Conservation (phyloP, 1,140 invertebrate genomes). For the Ctenoplectra terminalis region DNA sequence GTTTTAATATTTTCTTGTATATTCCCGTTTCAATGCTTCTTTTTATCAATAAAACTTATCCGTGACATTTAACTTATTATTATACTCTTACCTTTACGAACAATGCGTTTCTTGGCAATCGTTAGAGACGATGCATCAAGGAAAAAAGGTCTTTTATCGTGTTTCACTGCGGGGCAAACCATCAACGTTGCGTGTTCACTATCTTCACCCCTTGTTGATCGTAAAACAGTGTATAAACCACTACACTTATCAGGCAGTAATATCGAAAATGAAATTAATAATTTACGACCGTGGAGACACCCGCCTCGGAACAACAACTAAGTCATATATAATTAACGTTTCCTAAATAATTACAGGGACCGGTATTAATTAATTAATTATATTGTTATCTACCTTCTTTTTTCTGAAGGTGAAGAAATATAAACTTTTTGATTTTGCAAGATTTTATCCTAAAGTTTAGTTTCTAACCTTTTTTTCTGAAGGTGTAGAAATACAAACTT, state of each 20-base stretch:
- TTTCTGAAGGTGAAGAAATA: no score
- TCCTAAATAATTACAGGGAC: background rate
- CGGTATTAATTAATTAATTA: background rate
- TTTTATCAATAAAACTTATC: background rate
- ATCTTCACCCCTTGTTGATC: conserved; percentile 11
- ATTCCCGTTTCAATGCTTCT: background rate
- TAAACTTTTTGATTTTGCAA: no score
- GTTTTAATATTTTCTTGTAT: background rate
- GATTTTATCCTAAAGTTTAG: no score
- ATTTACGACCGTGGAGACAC: conserved; percentile 18
- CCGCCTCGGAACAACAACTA: background rate
- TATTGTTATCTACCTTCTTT: background rate
- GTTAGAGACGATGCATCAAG: conserved; percentile 15
- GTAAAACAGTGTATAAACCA: conserved; percentile 20
- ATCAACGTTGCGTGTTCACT: conserved; percentile 21
- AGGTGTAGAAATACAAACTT: no score
- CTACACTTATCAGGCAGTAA: conserved; percentile 11
- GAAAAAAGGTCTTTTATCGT: conserved; percentile 4
- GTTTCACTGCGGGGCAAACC: background rate
- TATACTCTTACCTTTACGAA: background rate
- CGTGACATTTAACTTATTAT: conserved; percentile 27
- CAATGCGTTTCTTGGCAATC: background rate
- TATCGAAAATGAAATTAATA: conserved; percentile 29
- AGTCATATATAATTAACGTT: background rate
- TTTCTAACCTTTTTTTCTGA: no score